Evolutionary conservation across 2,113 vertebrate species (phyloP).

Genomic region (Pedionomus torquatus): DNA sequence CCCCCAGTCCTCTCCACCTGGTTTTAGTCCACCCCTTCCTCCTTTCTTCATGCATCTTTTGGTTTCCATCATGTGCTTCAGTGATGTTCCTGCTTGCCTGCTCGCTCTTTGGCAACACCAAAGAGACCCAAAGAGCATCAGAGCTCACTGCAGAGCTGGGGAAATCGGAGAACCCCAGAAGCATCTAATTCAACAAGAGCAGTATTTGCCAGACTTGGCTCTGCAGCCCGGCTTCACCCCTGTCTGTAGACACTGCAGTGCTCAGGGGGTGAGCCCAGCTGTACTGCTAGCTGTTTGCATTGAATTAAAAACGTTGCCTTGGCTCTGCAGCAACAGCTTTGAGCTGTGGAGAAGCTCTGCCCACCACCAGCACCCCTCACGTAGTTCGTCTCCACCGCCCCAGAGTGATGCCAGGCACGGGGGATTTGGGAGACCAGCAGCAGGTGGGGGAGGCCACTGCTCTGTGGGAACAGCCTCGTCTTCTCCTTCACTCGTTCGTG

Average conservation of each 20-base stretch:
- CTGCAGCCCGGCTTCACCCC: background rate
- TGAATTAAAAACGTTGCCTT: background rate
- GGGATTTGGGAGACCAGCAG: background rate
- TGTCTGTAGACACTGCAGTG: background rate
- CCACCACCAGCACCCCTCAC: accelerated
- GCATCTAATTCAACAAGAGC: background rate
- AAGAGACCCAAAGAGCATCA: background rate
- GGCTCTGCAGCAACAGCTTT: background rate
- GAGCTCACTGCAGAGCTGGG: background rate
- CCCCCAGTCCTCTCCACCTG: background rate
- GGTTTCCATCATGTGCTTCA: accelerated
- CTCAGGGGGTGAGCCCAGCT: background rate
- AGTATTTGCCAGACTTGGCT: background rate
- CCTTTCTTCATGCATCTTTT: background rate
- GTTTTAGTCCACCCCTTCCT: background rate
- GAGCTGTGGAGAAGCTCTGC: background rate
- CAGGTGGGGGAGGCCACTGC: background rate
- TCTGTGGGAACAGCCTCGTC: background rate
- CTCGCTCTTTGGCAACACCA: background rate
- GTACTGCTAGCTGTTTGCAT: background rate
- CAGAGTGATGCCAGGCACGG: accelerated
- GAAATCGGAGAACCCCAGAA: background rate
- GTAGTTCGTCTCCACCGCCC: background rate
- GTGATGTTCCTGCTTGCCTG: background rate
- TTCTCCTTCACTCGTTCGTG: background rate